Conservation (phyloP, 2,888 invertebrate genomes). For the Carabus problematicus region DNA sequence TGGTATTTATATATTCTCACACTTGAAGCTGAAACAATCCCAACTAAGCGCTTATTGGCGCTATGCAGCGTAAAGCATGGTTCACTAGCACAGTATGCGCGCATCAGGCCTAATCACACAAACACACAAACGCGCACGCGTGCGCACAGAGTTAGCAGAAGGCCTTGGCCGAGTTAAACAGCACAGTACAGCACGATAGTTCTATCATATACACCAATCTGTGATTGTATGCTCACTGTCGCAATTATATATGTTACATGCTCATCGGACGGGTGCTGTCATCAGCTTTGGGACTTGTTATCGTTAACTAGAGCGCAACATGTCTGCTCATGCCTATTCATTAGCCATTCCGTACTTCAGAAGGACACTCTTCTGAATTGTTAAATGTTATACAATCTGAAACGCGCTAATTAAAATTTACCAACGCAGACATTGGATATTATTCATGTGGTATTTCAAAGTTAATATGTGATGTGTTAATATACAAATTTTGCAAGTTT, state of each 20-base stretch:
- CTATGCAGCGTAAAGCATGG: conserved; percentile 2
- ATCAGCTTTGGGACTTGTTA: neutral
- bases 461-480: no score
- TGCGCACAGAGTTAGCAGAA: neutral
- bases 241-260: neutral
- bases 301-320: conserved; percentile 7
- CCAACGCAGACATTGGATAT: no score
- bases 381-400: no score
- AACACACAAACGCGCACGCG: neutral
- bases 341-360: no score
- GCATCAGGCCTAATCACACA: neutral
- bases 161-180: conserved; percentile 36
- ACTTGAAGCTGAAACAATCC: conserved; percentile 30
- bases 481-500: no score
- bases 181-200: neutral
- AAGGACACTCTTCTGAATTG: no score
- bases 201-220: conserved; percentile 5
- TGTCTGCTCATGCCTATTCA: no score
- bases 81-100: conserved; percentile 1
- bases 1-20: conserved; percentile 40
- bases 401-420: no score
- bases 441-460: no score
- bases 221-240: neutral
- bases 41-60: conserved; percentile 25
- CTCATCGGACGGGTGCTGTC: neutral